Base-by-base conservation (phyloP, 2,888 invertebrate species). In the Silvanus unidentatus region DNA sequence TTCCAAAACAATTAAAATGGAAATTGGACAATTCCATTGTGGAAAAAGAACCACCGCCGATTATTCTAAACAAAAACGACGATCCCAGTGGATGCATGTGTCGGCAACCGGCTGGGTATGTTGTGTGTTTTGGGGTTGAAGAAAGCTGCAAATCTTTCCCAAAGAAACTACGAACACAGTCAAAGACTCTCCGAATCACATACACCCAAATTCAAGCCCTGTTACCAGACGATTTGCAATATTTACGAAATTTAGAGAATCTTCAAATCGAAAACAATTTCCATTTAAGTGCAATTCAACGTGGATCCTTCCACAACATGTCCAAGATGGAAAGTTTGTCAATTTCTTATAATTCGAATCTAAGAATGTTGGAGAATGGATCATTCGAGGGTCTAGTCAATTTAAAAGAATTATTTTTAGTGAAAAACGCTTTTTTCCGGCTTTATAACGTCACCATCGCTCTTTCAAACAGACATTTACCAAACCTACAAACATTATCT, bases 201-300 rank as follows among this genome's bases (percentile, higher is more conserved):
- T 76, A 75, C 1, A 73, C 79, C 2, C 70, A 70, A n/a, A 75
- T 80, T 10, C n/a, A n/a, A n/a, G 62, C 59, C 2, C 60, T 66
- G 48, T 68, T 79, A 2, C 65, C 63, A 45, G 75, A 73, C n/a
- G 76, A 76, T 55, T 62, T 79, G 2, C 44, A 47, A 61, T 71
- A 55, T 49, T 57, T 74, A 6, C 60, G 59, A 16, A 69, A 74
- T 43, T 53, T 80, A 32, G 68, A 67, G 55, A 62, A 65, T 2
- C 58, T 80, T 9, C 72, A 75, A 50, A 73, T 80, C 44, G 79
- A 79, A 60, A 76, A 76, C 0, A 80, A 80, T 53, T 73, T 73
- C 49, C 68, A 73, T 40, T 63, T 81, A n/a, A 68, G 54, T 10
- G 62, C 66, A 40, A 70, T 81, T 15, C 70, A 75, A 52, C 71